Conservation (phyloP, 2,888 invertebrate species). For the Leptopterna dolabrata region DNA sequence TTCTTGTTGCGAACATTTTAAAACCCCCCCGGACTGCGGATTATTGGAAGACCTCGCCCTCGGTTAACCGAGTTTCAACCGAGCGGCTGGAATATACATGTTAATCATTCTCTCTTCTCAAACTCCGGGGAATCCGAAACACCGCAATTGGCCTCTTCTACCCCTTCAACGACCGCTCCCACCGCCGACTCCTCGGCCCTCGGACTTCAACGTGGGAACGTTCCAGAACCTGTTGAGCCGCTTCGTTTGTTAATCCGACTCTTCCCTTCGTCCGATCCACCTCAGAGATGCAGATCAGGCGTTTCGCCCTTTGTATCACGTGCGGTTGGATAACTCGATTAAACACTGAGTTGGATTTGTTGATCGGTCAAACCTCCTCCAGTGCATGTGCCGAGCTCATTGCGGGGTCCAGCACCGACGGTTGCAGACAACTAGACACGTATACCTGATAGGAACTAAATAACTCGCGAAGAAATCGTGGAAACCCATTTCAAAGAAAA, state of each 20-base stretch:
- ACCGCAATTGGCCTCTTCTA: not conserved
- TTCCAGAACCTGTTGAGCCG: not conserved
- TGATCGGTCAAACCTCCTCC: too few relatives aligned
- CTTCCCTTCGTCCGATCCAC: not conserved
- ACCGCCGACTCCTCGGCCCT: not conserved
- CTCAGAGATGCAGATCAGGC: too few relatives aligned
- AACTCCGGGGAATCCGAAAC: not conserved
- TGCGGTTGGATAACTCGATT: too few relatives aligned
- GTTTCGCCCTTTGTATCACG: too few relatives aligned
- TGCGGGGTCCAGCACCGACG: too few relatives aligned
- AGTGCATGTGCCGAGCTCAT: too few relatives aligned
- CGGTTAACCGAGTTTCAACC: not conserved
- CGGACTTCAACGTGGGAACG: not conserved
- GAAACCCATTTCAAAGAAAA: too few relatives aligned
- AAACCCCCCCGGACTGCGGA: not conserved
- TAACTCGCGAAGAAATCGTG: too few relatives aligned
- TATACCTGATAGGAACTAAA: too few relatives aligned
- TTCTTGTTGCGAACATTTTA: too few relatives aligned
- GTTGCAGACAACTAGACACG: too few relatives aligned
- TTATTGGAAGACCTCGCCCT: not conserved
- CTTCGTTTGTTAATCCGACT: not conserved
- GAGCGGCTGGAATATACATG: not conserved
- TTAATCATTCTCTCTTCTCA: not conserved
- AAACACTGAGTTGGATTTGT: too few relatives aligned
- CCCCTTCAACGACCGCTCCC: not conserved